phyloP scores from a whole-genome alignment of 64 coral and sea anemone genomes.

The Hydrozoanthus tunicans region DNA sequence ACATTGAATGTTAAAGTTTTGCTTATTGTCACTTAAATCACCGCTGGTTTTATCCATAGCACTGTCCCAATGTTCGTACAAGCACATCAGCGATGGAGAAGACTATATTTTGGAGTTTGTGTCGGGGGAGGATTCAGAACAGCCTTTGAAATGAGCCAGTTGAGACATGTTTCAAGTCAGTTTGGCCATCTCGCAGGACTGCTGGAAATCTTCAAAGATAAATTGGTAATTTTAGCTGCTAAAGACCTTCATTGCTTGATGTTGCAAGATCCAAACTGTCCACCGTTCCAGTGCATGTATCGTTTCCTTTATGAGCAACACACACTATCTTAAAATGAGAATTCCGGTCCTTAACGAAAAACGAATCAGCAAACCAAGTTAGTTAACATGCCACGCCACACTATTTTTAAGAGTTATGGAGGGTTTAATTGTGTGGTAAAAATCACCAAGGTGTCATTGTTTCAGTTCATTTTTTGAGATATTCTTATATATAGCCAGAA shows the following conservation, averaged over 20 bases:
- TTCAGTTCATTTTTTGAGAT: too few species aligned
- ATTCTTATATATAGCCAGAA: too few species aligned
- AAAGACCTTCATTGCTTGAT: not conserved
- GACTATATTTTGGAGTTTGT: slow-evolving; percentile 87
- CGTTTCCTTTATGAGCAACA: too few species aligned
- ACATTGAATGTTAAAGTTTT: too few species aligned
- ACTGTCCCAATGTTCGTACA: slow-evolving; percentile 88
- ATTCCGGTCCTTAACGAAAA: too few species aligned
- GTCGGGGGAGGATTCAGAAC: slow-evolving; percentile 93
- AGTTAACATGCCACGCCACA: too few species aligned
- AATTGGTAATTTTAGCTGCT: slow-evolving; percentile 63
- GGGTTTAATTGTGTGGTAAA: too few species aligned
- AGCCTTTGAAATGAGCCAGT: slow-evolving; percentile 84
- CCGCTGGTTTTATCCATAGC: slow-evolving; percentile 15
- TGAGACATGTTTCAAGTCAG: slow-evolving; percentile 77
- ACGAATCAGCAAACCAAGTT: too few species aligned
- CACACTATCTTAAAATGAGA: too few species aligned
- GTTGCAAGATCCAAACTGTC: not conserved
- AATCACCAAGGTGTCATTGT: too few species aligned
- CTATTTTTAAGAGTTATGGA: too few species aligned
- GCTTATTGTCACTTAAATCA: not conserved
- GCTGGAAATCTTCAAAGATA: slow-evolving; percentile 95
- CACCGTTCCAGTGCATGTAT: too few species aligned
- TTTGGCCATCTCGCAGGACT: slow-evolving; percentile 89
- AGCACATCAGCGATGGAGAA: slow-evolving; percentile 83